A percentile compares a stretch with the other conserved stretches of the same genome.
Evolutionary conservation across 2,797 vertebrate species (phyloP).

Genomic region (Falco biarmicus): DNA sequence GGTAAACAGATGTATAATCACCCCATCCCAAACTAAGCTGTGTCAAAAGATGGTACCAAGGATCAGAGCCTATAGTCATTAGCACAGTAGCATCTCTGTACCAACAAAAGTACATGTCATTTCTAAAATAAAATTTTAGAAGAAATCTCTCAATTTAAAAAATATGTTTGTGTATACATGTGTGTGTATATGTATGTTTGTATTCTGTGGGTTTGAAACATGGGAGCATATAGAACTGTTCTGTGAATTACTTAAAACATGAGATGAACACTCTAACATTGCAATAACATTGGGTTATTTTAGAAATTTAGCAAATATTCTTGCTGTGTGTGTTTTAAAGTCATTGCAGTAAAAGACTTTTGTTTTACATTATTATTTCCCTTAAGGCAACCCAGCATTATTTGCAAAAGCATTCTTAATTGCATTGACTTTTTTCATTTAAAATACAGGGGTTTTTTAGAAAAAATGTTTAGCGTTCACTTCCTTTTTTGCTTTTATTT

Average conservation of each 20-base stretch:
- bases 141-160: not conserved
- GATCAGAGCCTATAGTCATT: not conserved
- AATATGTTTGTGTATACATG: accelerated
- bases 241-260: not conserved
- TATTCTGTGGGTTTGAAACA: not conserved
- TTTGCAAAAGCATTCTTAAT: not conserved
- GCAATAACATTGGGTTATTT: not conserved
- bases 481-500: not conserved
- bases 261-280: not conserved
- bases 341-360: not conserved
- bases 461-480: not conserved
- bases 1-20: not conserved
- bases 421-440: not conserved
- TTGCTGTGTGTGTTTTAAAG: not conserved
- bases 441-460: not conserved
- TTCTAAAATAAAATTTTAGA: not conserved
- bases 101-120: not conserved
- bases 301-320: not conserved
- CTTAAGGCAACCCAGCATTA: not conserved
- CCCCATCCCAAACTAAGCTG: not conserved
- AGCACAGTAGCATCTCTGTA: not conserved
- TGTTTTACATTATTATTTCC: not conserved
- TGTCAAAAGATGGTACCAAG: not conserved
- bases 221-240: not conserved
- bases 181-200: not conserved